phyloP scores from a whole-genome alignment of 35 echinoderm and acorn worm genomes.

The Ophiothrix spiculata region DNA sequence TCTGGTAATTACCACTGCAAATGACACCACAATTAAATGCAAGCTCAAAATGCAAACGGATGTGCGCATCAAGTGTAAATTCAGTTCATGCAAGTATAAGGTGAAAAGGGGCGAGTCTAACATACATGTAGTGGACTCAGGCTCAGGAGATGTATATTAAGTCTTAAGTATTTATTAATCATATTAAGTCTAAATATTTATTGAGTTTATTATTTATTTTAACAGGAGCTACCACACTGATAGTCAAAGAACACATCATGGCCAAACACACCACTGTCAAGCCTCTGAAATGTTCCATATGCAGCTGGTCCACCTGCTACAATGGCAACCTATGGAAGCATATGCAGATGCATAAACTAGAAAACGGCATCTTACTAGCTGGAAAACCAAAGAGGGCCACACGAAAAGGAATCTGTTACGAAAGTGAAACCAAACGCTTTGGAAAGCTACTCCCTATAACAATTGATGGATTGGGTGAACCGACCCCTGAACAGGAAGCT shows the following conservation, averaged over 20 bases:
- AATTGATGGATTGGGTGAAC: not conserved
- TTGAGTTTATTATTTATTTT: not conserved
- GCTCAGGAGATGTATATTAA: constrained; percentile 52
- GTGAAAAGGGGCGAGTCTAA: not conserved
- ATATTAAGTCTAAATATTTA: not conserved
- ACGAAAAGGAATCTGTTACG: not conserved
- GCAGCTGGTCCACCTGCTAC: constrained; percentile 56
- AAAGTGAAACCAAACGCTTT: not conserved
- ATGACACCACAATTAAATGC: no score
- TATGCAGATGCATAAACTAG: constrained; percentile 52
- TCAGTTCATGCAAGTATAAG: not conserved
- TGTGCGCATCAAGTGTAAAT: no score
- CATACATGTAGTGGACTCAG: not conserved
- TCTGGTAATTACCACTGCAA: no score
- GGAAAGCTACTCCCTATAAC: not conserved
- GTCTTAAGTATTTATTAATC: constrained; percentile 22
- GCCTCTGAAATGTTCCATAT: constrained; percentile 71
- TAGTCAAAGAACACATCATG: constrained; percentile 88
- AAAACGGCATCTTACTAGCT: not conserved
- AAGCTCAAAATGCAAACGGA: no score
- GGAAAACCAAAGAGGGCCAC: not conserved
- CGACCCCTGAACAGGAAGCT: no score
- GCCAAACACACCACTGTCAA: constrained; percentile 68
- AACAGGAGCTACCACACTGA: constrained; percentile 87
- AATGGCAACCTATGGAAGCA: constrained; percentile 94